These are phyloP conservation scores for Psilanteris sp. DNA, from an alignment of 1,140 invertebrate species.

Conservation along the genomic window DNA sequence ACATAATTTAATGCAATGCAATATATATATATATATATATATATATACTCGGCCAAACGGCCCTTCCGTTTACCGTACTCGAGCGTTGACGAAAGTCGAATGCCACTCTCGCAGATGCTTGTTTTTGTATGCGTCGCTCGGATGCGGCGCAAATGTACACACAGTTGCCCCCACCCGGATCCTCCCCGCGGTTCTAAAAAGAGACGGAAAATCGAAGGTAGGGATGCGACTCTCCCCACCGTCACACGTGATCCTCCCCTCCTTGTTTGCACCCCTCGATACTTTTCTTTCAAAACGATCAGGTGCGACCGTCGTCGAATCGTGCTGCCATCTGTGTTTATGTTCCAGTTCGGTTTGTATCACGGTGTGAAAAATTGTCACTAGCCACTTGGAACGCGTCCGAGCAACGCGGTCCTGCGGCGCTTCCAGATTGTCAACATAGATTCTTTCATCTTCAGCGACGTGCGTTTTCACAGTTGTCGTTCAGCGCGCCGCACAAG, in stretches of 20 bases:
- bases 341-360: conserved; percentile 58
- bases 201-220: conserved; percentile 17
- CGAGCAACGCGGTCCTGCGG: no score
- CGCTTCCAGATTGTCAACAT: neutral
- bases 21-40: conserved; percentile 12
- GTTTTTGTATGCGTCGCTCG: conserved; percentile 40
- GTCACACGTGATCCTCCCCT: conserved; percentile 14
- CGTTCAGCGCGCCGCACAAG: no score
- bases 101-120: conserved; percentile 16
- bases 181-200: conserved; percentile 28
- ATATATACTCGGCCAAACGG: conserved; percentile 18
- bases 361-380: conserved; percentile 45
- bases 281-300: conserved; percentile 58
- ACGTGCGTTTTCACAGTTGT: no score
- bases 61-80: conserved; percentile 16
- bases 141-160: conserved; percentile 35
- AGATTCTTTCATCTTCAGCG: no score
- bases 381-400: conserved; percentile 12
- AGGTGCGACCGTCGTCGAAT: conserved; percentile 64
- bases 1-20: neutral
- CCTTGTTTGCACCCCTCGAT: conserved; percentile 32
- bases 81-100: conserved; percentile 35
- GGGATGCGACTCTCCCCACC: conserved; percentile 4
- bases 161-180: no score
- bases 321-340: conserved; percentile 76